Evolutionary conservation across 2,888 invertebrate species (phyloP).

Genomic region (Hylaea fasciaria): DNA sequence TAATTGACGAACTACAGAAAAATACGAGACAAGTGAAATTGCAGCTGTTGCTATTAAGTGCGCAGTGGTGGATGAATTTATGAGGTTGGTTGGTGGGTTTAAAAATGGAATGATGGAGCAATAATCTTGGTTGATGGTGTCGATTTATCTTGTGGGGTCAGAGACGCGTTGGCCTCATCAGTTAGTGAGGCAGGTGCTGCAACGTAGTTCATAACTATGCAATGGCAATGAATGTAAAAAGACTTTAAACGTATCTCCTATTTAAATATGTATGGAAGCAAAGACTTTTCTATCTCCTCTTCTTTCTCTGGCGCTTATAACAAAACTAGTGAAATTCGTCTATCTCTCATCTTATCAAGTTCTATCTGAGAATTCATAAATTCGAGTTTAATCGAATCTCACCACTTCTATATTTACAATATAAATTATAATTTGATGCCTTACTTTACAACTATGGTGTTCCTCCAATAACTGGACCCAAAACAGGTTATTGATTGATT

Average conservation of each 20-base stretch:
- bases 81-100: constrained; percentile 18
- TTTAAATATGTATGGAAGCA: neutral
- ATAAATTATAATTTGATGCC: neutral
- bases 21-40: constrained; percentile 18
- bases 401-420: constrained; percentile 9
- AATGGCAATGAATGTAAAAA: constrained; percentile 8
- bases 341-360: no score
- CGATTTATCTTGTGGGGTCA: constrained; percentile 28
- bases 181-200: constrained; percentile 13
- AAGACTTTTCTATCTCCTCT: no score
- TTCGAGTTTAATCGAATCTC: neutral
- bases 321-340: no score
- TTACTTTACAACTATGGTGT: neutral
- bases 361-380: no score
- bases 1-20: constrained; percentile 20
- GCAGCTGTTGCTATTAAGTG: constrained; percentile 18
- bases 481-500: constrained; percentile 25
- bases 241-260: neutral
- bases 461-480: constrained; percentile 18
- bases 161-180: constrained; percentile 18
- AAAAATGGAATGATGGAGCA: constrained; percentile 24
- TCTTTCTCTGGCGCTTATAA: no score
- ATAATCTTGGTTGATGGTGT: constrained; percentile 26
- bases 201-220: constrained; percentile 4
- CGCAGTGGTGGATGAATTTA: constrained; percentile 19